Conservation (phyloP, 1,140 invertebrate genomes). For the Orius laevigatus region DNA sequence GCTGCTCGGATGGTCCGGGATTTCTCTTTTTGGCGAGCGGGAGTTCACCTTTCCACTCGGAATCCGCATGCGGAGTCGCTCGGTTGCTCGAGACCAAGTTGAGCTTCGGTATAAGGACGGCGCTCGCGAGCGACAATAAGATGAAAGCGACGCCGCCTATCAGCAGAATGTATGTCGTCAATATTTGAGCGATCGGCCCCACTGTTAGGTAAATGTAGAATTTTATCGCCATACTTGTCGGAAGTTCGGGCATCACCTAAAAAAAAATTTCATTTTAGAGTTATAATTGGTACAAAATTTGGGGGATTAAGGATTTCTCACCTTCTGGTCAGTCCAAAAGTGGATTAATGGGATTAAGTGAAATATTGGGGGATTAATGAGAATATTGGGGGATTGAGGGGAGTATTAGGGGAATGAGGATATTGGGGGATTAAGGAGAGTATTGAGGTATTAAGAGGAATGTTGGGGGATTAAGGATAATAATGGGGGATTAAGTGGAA, state of each 20-base stretch:
- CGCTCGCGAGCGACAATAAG: constrained; percentile 28
- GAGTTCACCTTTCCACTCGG: constrained; percentile 24
- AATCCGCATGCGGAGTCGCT: constrained; percentile 24
- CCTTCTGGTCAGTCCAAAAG: too few relatives aligned
- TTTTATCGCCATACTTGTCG: constrained; percentile 37
- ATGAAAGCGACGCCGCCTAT: constrained; percentile 34
- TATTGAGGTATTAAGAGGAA: too few relatives aligned
- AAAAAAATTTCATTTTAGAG: too few relatives aligned
- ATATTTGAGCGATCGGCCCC: constrained; percentile 38
- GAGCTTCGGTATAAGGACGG: constrained; percentile 25
- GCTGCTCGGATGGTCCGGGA: not conserved
- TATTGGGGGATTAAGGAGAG: too few relatives aligned
- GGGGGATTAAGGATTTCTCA: too few relatives aligned
- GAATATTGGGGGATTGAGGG: too few relatives aligned
- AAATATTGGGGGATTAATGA: too few relatives aligned
- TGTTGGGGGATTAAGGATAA: too few relatives aligned
- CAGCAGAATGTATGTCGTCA: constrained; percentile 40
- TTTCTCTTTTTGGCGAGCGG: constrained; percentile 15
- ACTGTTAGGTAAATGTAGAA: constrained; percentile 56
- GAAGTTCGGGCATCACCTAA: constrained; percentile 50
- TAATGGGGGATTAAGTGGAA: too few relatives aligned
- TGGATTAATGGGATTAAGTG: too few relatives aligned
- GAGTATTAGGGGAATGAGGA: too few relatives aligned
- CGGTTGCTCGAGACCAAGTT: constrained; percentile 19
- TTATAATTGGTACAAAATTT: too few relatives aligned